Evolutionary conservation across 2,797 vertebrate species (phyloP).

Genomic region (Clarias fuscus): DNA sequence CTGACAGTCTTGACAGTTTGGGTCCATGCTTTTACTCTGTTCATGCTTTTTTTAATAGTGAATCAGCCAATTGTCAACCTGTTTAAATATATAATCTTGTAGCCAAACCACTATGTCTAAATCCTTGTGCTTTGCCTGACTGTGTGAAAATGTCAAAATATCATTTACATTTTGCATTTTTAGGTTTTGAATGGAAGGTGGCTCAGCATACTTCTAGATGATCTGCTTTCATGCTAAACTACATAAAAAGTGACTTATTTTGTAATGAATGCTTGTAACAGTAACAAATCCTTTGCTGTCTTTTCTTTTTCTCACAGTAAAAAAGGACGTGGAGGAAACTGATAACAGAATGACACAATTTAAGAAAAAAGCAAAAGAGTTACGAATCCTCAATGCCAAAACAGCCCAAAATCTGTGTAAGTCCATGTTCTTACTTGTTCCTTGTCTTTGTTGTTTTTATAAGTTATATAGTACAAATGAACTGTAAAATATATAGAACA

Average conservation of each 20-base stretch:
- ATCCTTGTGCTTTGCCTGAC: too few relatives aligned
- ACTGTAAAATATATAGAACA: too few relatives aligned
- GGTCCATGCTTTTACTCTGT: neutral
- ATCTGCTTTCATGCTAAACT: neutral
- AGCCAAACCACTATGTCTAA: neutral
- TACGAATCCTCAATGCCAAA: constrained; percentile 90
- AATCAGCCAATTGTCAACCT: neutral
- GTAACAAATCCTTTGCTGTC: constrained; percentile 29
- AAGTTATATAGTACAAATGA: too few relatives aligned
- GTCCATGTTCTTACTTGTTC: constrained; percentile 62
- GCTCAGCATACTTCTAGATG: neutral
- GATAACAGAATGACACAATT: constrained; percentile 79
- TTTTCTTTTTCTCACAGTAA: constrained; percentile 72
- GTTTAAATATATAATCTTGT: neutral
- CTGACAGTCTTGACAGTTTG: neutral
- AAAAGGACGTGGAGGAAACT: constrained; percentile 78
- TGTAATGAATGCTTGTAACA: constrained; percentile 2
- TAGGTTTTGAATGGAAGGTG: neutral
- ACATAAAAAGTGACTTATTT: neutral
- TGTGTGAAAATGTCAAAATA: neutral
- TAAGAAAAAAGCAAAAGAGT: constrained; percentile 93
- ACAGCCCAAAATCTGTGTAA: constrained; percentile 96
- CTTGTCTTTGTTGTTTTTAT: constrained; percentile 21
- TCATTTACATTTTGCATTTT: neutral
- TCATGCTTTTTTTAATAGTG: neutral